Base-by-base conservation (phyloP, 2,113 vertebrate species). In the Ovis canadensis region DNA sequence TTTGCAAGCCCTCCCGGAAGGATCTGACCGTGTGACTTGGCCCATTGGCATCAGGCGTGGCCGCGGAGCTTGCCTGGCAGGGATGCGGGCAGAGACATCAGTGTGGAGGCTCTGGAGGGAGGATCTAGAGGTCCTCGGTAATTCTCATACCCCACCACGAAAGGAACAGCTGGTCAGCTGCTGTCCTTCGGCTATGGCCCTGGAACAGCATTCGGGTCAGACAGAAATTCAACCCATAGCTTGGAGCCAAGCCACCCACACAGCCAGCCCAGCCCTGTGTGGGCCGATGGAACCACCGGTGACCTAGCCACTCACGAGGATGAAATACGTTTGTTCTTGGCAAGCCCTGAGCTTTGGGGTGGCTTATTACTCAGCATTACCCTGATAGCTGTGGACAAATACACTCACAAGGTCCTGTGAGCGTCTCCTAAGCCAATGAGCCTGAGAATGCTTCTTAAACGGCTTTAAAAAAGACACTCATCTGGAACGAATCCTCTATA, bases 11-110 rank as follows among this genome's bases (percentile, higher is more conserved):
- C 36, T 17, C 74, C 15, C 0, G 19, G 3, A 8, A 71, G 23
- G 31, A 5, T 7, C 19, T n/a, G 81, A 12, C 7, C 12, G 6
- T 5, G 5, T 33, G 55, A 60, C 64, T 25, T 3, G 2, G 45
- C 40, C 40, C 17, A 3, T 0, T 10, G 33, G n/a, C 23, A 15
- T 2, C 17, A n/a, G 29, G 14, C 1, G 0, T 19, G 48, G 48
- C 5, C 21, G 0, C 4, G 4, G 23, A 60, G 27, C 55, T n/a
- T 19, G 48, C 40, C 62, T 36, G 40, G 29, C 36, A 8, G 52
- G 52, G 5, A 29, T 16, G 1, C 3, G 36, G 77, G 40, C 36
- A 64, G 77, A 55, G 36, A 13, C 1, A 4, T 50, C 60, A 9
- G 29, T 7, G 48, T 15, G 7, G n/a, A 50, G 1, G 33, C 17